Evolutionary conservation across 1,140 invertebrate species (phyloP).

Genomic region (Drosophila punjabiensis): DNA sequence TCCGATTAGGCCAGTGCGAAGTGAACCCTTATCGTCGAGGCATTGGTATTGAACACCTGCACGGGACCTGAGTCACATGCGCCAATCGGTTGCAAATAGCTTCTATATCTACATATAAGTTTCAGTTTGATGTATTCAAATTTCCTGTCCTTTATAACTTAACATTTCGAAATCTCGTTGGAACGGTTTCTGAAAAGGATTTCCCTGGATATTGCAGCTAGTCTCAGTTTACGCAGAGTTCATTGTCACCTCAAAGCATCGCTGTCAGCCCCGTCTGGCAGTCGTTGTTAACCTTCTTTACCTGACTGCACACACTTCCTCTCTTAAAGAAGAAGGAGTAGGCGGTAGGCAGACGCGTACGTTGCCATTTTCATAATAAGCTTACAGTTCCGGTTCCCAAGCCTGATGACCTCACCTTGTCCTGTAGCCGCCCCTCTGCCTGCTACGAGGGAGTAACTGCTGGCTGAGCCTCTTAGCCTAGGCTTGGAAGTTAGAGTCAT

Average conservation of each 20-base stretch:
- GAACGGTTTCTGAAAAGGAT: not conserved
- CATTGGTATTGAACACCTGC: conserved; percentile 52
- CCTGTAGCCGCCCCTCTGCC: conserved; percentile 7
- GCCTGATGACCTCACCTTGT: conserved; percentile 41
- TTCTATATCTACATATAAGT: not conserved
- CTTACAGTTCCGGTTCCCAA: conserved; percentile 48
- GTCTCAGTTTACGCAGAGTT: conserved; percentile 17
- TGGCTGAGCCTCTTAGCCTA: conserved; percentile 24
- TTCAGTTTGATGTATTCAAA: not conserved
- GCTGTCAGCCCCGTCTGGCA: conserved; percentile 35
- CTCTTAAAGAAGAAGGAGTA: not conserved
- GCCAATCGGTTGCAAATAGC: conserved; percentile 20
- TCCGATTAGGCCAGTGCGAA: conserved; percentile 28
- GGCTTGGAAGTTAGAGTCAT: conserved; percentile 34
- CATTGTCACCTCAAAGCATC: conserved; percentile 51
- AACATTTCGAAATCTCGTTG: not conserved
- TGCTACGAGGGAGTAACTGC: not conserved
- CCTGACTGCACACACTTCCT: conserved; percentile 39
- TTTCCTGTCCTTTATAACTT: not conserved
- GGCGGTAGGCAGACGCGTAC: conserved; percentile 19
- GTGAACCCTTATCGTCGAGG: conserved; percentile 33
- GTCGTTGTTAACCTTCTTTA: conserved; percentile 49
- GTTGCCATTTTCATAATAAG: conserved; percentile 47
- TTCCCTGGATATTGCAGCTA: conserved; percentile 14
- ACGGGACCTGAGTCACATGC: conserved; percentile 53